Evolutionary conservation across 2,797 vertebrate species (phyloP).

Genomic region (Oreochromis mossambicus): DNA sequence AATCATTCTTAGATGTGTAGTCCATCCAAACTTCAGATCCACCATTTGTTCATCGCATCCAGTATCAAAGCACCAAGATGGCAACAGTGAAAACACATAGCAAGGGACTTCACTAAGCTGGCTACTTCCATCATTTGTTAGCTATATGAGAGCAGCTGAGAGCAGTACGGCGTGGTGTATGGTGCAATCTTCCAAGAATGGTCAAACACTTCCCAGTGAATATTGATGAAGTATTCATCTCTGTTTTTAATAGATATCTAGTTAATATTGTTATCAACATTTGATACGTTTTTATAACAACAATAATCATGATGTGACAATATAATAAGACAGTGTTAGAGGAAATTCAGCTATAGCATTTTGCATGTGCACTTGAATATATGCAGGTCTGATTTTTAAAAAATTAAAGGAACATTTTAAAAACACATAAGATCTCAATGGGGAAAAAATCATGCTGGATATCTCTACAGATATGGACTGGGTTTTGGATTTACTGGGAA

Average conservation of each 20-base stretch:
- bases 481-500: neutral
- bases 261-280: neutral
- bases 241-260: neutral
- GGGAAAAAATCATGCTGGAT: neutral
- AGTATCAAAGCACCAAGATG: neutral
- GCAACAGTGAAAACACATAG: neutral
- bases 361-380: neutral
- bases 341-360: neutral
- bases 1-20: neutral
- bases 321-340: neutral
- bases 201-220: neutral
- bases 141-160: neutral
- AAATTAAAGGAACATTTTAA: neutral
- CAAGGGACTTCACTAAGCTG: neutral
- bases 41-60: neutral
- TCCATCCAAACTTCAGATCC: neutral
- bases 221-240: neutral
- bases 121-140: neutral
- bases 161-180: neutral
- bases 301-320: neutral
- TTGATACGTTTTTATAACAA: neutral
- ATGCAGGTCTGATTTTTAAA: neutral
- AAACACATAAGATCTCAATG: neutral
- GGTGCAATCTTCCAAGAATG: neutral
- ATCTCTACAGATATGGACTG: neutral